phyloP scores from a whole-genome alignment of 2,797 vertebrate genomes.

The Meriones psammophilus region DNA sequence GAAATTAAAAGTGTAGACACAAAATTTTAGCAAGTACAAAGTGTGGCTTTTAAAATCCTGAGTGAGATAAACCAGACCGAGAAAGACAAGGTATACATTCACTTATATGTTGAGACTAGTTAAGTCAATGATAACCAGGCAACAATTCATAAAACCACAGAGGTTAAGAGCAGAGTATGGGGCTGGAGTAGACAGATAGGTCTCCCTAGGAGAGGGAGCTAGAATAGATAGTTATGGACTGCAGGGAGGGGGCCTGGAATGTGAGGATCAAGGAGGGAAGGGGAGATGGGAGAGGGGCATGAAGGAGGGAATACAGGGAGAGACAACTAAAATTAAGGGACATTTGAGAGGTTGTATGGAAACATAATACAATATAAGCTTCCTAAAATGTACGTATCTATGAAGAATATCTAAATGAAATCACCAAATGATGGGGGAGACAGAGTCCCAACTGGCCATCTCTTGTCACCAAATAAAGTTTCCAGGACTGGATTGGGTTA shows the following conservation, averaged over 20 bases:
- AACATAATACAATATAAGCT: not conserved
- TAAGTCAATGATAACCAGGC: not conserved
- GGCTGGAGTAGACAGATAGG: not conserved
- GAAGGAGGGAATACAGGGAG: not conserved
- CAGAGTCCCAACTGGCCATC: not conserved
- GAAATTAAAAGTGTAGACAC: constrained; percentile 45
- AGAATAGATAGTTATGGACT: not conserved
- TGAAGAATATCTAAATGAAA: not conserved
- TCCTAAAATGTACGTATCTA: not conserved
- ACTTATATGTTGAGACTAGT: not conserved
- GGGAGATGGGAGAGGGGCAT: not conserved
- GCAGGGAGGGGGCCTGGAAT: not conserved
- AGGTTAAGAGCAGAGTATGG: not conserved
- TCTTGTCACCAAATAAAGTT: not conserved
- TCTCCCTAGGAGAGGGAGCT: not conserved
- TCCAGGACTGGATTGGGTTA: not conserved
- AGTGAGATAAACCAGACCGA: not conserved
- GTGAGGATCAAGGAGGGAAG: not conserved
- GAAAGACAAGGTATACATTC: not conserved
- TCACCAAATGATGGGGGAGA: not conserved
- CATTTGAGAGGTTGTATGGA: not conserved
- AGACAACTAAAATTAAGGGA: not conserved
- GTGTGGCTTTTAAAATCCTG: not conserved
- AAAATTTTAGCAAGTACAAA: constrained; percentile 40
- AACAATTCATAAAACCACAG: not conserved